Evolutionary conservation across 2,797 vertebrate genomes (phyloP), one percentile per base, ranked within the genome.

Genomic region (Alectoris magna): DNA sequence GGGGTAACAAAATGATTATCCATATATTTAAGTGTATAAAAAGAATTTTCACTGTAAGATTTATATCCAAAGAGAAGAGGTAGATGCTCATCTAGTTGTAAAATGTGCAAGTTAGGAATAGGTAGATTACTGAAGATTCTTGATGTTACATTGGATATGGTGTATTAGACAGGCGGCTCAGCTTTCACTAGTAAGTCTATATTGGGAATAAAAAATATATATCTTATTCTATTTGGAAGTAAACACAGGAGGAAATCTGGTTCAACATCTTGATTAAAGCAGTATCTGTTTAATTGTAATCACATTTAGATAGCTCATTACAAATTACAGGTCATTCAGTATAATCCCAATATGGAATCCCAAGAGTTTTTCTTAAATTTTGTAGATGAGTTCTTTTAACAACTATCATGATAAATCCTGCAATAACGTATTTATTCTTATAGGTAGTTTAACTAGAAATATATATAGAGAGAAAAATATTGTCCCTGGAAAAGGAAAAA

Each of bases 341-440:
- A 26, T 64, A 34, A 3, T 44, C 34, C 34, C 34, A 34, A 34
- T 34, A 34, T 34, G 34, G 34, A 34, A 34, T 78, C 12, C 16
- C 10, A 31, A 17, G 11, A 9, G 41, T 11, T 60, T 6, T 9
- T 73, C 6, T 24, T 29, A 11, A 59, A 4, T 49, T n/a, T 24
- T 44, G 9, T 1, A 48, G 18, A 17, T 23, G 0, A 13, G 6
- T 17, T 6, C 1, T 3, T 80, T 64, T 43, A 43, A 18, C 1
- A 77, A 19, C 11, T 27, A 69, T 1, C 64, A 7, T 31, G 26
- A 21, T 44, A 36, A 74, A 77, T 83, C 7, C 21, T 56, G 0
- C 36, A 82, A 43, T 6, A 77, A 60, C 9, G 44, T 9, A 48
- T 34, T 63, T 60, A 5, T 8, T 31, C 7, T 27, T 68, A 84